These are phyloP conservation scores for Botrylloides violaceus DNA, from an alignment of 23 tunicate species.

Conservation along the genomic window DNA sequence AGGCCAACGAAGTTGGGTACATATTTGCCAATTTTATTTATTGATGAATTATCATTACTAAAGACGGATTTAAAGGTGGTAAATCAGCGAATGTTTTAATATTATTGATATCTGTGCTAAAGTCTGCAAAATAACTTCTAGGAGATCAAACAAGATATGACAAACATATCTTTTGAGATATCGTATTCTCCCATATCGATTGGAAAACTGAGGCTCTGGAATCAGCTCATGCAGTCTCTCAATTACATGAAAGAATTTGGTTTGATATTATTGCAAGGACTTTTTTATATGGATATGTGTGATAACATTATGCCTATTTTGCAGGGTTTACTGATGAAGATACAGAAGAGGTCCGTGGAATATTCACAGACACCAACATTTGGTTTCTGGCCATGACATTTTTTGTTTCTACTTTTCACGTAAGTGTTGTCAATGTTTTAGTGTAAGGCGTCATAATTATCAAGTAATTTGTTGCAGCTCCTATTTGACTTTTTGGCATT, in stretches of 20 bases:
- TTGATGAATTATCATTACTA: constrained; percentile 57
- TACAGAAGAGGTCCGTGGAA: constrained; percentile 81
- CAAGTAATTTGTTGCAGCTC: constrained; percentile 30
- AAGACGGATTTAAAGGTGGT: constrained; percentile 40
- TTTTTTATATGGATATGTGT: not conserved
- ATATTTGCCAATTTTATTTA: constrained; percentile 65
- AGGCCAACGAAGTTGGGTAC: constrained; percentile 11
- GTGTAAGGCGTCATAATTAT: too few relatives aligned
- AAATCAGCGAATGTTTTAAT: not conserved
- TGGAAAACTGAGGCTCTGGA: constrained; percentile 86
- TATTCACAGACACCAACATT: constrained; percentile 84
- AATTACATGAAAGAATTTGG: constrained; percentile 49
- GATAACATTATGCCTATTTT: not conserved
- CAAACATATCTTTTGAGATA: constrained; percentile 25
- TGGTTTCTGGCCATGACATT: constrained; percentile 56
- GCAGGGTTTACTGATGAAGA: constrained; percentile 90
- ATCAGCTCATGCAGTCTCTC: constrained; percentile 34
- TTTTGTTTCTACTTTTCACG: constrained; percentile 82
- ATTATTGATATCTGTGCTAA: too few relatives aligned
- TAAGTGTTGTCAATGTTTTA: constrained; percentile 34
- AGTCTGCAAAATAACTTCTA: too few relatives aligned
- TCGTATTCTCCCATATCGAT: constrained; percentile 58
- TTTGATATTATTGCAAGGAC: constrained; percentile 26
- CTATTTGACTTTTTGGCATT: constrained; percentile 90
- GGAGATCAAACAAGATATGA: constrained; percentile 42